phyloP scores from a whole-genome alignment of 2,888 invertebrate genomes.

The Encarsia formosa region DNA sequence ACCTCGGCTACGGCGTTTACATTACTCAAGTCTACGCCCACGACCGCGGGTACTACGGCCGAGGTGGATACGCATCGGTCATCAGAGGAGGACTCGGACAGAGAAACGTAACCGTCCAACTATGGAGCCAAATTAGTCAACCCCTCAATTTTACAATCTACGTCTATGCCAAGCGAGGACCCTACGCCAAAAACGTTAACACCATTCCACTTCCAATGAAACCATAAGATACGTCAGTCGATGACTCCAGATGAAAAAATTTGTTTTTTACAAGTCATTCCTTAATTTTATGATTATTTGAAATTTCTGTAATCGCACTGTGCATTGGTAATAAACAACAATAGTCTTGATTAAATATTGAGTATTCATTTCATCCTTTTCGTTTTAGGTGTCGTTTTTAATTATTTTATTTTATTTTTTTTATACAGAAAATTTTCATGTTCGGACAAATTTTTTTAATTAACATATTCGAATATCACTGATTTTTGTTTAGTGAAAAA shows the following conservation, averaged over 20 bases:
- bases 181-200: background rate
- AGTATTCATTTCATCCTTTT: no score
- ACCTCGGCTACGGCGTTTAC: conserved; percentile 7
- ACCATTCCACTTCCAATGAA: background rate
- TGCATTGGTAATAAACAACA: no score
- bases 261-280: background rate
- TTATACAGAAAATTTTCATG: no score
- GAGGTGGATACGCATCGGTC: conserved; percentile 15
- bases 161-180: conserved; percentile 27
- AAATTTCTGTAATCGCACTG: no score
- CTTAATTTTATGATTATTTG: background rate
- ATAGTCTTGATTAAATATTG: no score
- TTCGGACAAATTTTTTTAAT: no score
- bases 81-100: conserved; percentile 14
- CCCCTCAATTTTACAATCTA: conserved; percentile 23
- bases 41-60: conserved; percentile 3
- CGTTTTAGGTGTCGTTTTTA: no score
- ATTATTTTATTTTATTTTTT: no score
- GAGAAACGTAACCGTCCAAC: conserved; percentile 12
- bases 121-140: conserved; percentile 21
- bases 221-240: no score
- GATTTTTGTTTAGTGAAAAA: no score
- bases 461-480: no score
- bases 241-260: no score
- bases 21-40: conserved; percentile 19